Evolutionary conservation across 2,888 invertebrate genomes (phyloP).

Genomic region (Aspidapion aeneum): DNA sequence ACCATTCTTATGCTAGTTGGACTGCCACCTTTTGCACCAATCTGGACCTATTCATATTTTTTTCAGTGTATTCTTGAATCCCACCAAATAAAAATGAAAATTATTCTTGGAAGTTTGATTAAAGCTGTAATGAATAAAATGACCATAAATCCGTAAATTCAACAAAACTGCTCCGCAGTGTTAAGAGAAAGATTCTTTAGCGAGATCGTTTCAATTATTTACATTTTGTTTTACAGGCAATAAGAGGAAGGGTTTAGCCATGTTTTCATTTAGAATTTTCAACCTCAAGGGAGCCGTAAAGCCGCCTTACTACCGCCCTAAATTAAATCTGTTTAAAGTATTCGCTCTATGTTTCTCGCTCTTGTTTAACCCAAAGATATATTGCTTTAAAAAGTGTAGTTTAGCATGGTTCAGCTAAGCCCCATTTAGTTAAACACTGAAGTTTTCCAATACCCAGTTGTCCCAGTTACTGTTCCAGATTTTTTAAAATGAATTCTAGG

Average conservation of each 20-base stretch:
- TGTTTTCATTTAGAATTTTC: conserved; percentile 39
- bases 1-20: too few species aligned
- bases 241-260: conserved; percentile 40
- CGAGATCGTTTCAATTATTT: conserved; percentile 31
- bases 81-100: too few species aligned
- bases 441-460: too few species aligned
- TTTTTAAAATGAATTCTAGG: too few species aligned
- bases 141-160: background rate
- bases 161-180: background rate
- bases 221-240: conserved; percentile 28
- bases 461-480: too few species aligned
- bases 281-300: conserved; percentile 35
- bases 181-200: conserved; percentile 30
- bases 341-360: background rate
- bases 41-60: too few species aligned
- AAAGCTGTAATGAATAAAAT: background rate
- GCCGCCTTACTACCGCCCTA: conserved; percentile 32
- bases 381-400: background rate
- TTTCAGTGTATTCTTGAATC: too few species aligned
- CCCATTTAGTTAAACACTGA: too few species aligned
- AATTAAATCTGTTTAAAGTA: conserved; percentile 25
- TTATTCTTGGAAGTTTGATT: too few species aligned
- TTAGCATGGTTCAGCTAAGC: too few species aligned
- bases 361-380: background rate
- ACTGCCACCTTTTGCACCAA: too few species aligned